A percentile compares a stretch with the other conserved stretches of the same genome.
Conservation (phyloP, 2,113 vertebrate species). For the rabbit (Oryctolagus cuniculus) region mOryCun1.1 NC_091439.1:59664501-59665000, state of each 20-base stretch:
- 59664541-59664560: neutral
- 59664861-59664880: too few species aligned
- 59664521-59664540: neutral
- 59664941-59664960: too few species aligned
- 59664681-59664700: neutral
- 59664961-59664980: too few species aligned
- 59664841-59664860: too few species aligned
- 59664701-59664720: neutral
- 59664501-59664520: neutral
- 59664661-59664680: neutral
- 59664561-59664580: conserved; percentile 5
- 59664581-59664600: neutral
- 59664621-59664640: neutral
- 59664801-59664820: neutral
- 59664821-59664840: too few species aligned
- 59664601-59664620: neutral
- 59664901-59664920: too few species aligned
- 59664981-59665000: too few species aligned
- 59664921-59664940: too few species aligned
- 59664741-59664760: conserved; percentile 14
- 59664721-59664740: neutral
- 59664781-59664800: neutral
- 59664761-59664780: neutral
- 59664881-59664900: too few species aligned
- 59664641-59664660: neutral